Evolutionary conservation across 1,140 invertebrate genomes (phyloP), one percentile per base, ranked within the genome.

Genomic region (Ditylenchus dipsaci): DNA sequence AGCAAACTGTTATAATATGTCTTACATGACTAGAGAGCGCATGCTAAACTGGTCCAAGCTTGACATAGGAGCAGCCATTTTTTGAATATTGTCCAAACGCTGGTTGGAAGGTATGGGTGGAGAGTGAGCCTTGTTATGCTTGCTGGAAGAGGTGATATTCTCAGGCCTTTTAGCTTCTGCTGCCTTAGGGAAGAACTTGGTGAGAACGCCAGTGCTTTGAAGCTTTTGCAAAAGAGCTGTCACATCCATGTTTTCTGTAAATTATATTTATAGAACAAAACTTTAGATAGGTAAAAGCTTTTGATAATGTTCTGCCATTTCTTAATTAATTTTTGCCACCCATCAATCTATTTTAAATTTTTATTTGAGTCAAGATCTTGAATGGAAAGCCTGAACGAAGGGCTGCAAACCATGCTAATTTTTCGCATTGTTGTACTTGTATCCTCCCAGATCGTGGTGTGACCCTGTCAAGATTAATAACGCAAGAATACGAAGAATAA

Each of bases 11-110:
- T 21, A 17, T 7, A 53, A 19, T 53, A 17, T 62, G 59, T 42
- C 75, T 61, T 62, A 80, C 76, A 79, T 73, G 42, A 78, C 68
- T 33, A 79, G 45, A 3, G 68, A 61, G 13, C 73, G 60, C 29
- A 77, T 76, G 49, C 77, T 71, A 57, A 79, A 79, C 30, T 72
- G 63, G 23, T 59, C 64, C 21, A 78, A 64, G 3, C 74, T 38
- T 1, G 68, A 38, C 38, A 65, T 43, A 0, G 77, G 78, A 21
- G 65, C 30, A 19, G 71, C 58, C 38, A 68, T 42, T 23, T 58
- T 49, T 45, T 78, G 78, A 1, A 78, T n/a, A 29, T 65, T 57
- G 27, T 69, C 75, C 29, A 68, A 29, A 13, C 57, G 56, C 0
- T 47, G 53, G 33, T 26, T 67, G 47, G 47, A 77, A 11, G 74